Conservation (phyloP, 2,888 invertebrate genomes). For the Eurois occulta region DNA sequence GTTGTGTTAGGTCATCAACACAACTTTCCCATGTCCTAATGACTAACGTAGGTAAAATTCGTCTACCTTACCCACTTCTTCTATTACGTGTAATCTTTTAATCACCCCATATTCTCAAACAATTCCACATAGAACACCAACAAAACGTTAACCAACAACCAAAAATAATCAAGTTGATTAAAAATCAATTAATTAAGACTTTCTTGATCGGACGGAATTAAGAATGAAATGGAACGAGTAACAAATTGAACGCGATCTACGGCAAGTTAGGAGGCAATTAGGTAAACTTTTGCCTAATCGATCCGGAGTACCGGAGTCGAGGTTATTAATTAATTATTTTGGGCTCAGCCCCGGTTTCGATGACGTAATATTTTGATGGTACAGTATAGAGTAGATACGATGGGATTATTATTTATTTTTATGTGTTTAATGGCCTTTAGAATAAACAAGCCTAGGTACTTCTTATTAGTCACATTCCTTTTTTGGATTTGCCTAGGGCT, state of each 20-base stretch:
- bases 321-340: conserved; percentile 74
- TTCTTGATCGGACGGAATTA: conserved; percentile 64
- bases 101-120: not conserved
- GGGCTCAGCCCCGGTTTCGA: conserved; percentile 57
- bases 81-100: not conserved
- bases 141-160: conserved; percentile 11
- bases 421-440: not conserved
- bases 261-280: conserved; percentile 74
- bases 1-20: no score
- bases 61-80: not conserved
- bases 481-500: not conserved
- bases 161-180: conserved; percentile 54
- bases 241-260: conserved; percentile 72
- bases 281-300: conserved; percentile 71
- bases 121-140: not conserved
- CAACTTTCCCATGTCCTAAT: not conserved
- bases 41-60: no score
- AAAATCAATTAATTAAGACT: conserved; percentile 65
- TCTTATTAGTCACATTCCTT: no score
- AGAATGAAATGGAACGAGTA: conserved; percentile 72
- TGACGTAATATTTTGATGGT: conserved; percentile 55
- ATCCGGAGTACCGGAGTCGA: conserved; percentile 66
- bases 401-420: conserved; percentile 1
- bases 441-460: not conserved
- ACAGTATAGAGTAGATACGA: conserved; percentile 7